Base-by-base conservation (phyloP, 2,797 vertebrate species). In the Graptemys geographica region DNA sequence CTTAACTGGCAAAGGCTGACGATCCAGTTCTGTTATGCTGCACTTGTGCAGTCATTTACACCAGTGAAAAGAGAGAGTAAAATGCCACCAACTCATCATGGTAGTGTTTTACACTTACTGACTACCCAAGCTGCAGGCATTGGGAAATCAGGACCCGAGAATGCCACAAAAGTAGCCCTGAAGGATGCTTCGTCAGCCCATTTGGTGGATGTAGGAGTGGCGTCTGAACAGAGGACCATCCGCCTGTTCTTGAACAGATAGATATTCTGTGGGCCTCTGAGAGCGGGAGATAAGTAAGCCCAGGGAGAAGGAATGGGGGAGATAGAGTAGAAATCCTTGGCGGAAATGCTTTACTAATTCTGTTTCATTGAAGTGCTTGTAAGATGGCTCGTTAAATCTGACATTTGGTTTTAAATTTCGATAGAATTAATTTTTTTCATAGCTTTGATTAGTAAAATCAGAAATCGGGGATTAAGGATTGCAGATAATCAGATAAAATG, bases 351-450 rank as follows among this genome's bases (percentile, higher is more conserved):
- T 27, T n/a, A 5, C 6, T 41, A 41, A 72, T 41, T 41, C 69
- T 41, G 19, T 72, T 72, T 72, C 37, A 23, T 2, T 72, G 69
- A 72, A 41, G 10, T 23, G 41, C 69, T 11, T 72, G 69, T 5
- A 55, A 59, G 23, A 52, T 59, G 80, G 4, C 1, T 25, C 0
- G 5, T 37, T 78, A 49, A 47, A 49, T 78, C 41, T 84, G 88
- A n/a, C n/a, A 18, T 83, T 76, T 51, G 13, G 1, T 28, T 2
- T 0, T 31, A 28, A 83, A 2, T 44, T 89, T 41, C 33, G 16
- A n/a, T 31, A 3, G 62, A 62, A 15, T 4, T 12, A 4, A 49
- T 0, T 2, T 3, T 12, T 53, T 57, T n/a, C 44, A 65, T 7
- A 31, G 65, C 57, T 87, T 65, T 44, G 47, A 1, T 28, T 28